Evolutionary conservation across 2,797 vertebrate genomes (phyloP), one percentile per base, ranked within the genome.

Genomic region (Aldrovandia affinis): DNA sequence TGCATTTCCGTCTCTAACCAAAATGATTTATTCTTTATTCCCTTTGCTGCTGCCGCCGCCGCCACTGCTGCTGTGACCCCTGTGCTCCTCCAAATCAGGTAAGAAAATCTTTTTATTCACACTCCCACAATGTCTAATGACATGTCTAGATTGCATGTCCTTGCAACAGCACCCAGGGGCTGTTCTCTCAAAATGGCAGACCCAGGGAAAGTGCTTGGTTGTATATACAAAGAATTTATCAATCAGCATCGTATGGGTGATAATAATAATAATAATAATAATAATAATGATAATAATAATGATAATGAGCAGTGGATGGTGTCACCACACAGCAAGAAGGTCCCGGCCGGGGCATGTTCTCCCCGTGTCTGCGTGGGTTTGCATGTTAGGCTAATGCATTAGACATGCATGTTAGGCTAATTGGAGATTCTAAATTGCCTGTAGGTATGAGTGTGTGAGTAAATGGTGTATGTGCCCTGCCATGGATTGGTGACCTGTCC

Each of bases 11-110:
- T 44, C 12, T 92, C 94, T 95, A 92, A 95, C 87, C 30, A 44
- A 81, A 42, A 83, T 91, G 28, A 91, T 83, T 30, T 80, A 84
- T 94, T 93, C 87, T 94, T 94, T 91, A 79, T 63, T 44, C 79
- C 42, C 65, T 81, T 63, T 42, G 70, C 81, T 78, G 84, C 86
- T 87, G 86, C 28, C 88, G 86, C 28, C 85, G 79, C 65, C 18
- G 8, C 85, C 87, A 84, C 84, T 86, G 86, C 79, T 84, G 83
- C 78, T 82, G 65, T 80, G 3, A 86, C 84, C 85, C 83, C 81
- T 86, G 52, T 79, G 82, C 88, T 70, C 33, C 89, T 68, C 65
- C 88, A 94, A 91, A 90, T 88, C 93, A 96, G 95, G 95, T 96
- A 95, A 95, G 94, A 91, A 89, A 89, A 2, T 44, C 25, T 90